A percentile compares a stretch with the other conserved stretches of the same genome.
Evolutionary conservation across 2,888 invertebrate species (phyloP).

Genomic region (Hypolimnas misippus): DNA sequence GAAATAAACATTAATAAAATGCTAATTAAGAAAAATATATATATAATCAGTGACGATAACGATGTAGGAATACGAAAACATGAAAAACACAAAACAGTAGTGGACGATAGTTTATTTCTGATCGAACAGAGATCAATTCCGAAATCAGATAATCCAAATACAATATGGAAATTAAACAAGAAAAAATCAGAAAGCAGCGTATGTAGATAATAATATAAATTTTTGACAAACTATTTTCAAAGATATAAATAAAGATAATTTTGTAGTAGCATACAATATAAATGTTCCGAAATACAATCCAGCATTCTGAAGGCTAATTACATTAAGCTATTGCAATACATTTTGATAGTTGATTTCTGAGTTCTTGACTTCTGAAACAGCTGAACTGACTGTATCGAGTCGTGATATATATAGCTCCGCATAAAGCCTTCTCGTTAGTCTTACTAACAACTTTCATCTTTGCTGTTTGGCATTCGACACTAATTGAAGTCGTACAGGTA

Average conservation of each 20-base stretch:
- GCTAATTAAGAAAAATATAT: conserved; percentile 25
- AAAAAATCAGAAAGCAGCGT: conserved; percentile 24
- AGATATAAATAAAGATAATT: conserved; percentile 1
- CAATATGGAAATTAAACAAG: conserved; percentile 16
- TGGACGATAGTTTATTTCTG: conserved; percentile 46
- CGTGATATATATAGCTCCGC: too few species aligned
- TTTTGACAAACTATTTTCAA: conserved; percentile 6
- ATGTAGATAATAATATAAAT: conserved; percentile 21
- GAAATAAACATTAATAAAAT: conserved; percentile 30
- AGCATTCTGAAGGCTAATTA: too few species aligned
- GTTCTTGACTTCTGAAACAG: too few species aligned
- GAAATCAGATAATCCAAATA: conserved; percentile 44
- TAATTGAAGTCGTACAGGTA: too few species aligned
- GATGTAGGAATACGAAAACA: conserved; percentile 36
- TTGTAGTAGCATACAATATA: conserved; percentile 1
- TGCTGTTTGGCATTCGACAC: too few species aligned
- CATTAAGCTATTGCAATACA: too few species aligned
- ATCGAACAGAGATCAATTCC: conserved; percentile 53
- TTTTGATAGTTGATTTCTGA: too few species aligned
- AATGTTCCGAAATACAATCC: not conserved
- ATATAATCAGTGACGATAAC: conserved; percentile 6
- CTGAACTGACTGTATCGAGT: too few species aligned
- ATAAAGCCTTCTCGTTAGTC: too few species aligned
- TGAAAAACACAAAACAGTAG: conserved; percentile 6
- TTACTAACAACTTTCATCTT: too few species aligned